phyloP scores from a whole-genome alignment of 2,888 invertebrate species.

The Oxytorus armatus region DNA sequence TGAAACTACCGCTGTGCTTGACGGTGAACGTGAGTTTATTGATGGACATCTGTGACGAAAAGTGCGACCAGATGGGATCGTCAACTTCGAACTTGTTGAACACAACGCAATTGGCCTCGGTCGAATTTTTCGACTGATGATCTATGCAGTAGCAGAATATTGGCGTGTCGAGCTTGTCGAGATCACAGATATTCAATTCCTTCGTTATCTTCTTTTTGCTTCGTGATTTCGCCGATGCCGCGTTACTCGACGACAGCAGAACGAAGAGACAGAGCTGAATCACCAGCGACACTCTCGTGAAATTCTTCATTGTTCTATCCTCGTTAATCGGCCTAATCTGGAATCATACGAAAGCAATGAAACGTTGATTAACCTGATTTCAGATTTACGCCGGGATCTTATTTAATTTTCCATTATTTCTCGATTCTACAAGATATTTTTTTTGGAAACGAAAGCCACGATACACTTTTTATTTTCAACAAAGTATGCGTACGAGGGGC shows the following conservation, averaged over 20 bases:
- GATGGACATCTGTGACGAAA: slow-evolving; percentile 90
- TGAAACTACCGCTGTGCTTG: slow-evolving; percentile 89
- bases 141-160: slow-evolving; percentile 90
- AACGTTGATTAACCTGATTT: neutral
- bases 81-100: slow-evolving; percentile 89
- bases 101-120: slow-evolving; percentile 92
- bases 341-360: slow-evolving; percentile 52
- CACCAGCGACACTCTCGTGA: slow-evolving; percentile 49
- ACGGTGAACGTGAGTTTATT: slow-evolving; percentile 90
- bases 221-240: slow-evolving; percentile 71
- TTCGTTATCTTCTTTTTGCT: slow-evolving; percentile 75
- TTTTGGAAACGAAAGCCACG: too few species aligned
- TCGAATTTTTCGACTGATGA: slow-evolving; percentile 85
- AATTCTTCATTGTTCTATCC: slow-evolving; percentile 62
- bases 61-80: slow-evolving; percentile 91
- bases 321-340: slow-evolving; percentile 43
- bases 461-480: too few species aligned
- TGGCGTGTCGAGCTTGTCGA: slow-evolving; percentile 86
- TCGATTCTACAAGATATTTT: neutral
- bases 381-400: neutral
- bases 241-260: slow-evolving; percentile 57
- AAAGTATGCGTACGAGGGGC: too few species aligned
- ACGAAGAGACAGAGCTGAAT: slow-evolving; percentile 66
- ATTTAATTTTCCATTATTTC: too few species aligned
- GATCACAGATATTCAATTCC: slow-evolving; percentile 86